Percentiles rank a stretch among this genome's conserved stretches.
Conservation (phyloP, 2,113 vertebrate species). For the Microtus oregoni region DNA sequence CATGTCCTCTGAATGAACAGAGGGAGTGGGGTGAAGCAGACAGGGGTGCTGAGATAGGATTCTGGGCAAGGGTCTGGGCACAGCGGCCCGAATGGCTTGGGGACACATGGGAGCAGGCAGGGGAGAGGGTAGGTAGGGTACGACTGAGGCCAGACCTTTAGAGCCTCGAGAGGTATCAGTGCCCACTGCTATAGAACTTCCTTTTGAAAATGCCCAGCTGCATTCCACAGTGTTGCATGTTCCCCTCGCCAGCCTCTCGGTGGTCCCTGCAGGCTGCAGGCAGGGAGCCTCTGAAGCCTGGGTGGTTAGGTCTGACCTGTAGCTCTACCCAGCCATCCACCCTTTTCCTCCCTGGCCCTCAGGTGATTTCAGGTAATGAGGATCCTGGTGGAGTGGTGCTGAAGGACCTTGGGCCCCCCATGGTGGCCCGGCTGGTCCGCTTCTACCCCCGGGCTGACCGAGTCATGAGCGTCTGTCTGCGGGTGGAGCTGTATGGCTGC, state of each 20-base stretch:
- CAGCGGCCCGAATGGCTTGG: neutral
- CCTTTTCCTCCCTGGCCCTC: neutral
- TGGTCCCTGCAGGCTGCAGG: neutral
- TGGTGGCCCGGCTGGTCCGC: conserved; percentile 93
- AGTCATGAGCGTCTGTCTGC: conserved; percentile 96
- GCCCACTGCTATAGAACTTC: neutral
- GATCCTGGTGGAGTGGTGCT: conserved; percentile 95
- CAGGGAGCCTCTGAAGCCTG: neutral
- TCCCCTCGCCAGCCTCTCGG: neutral
- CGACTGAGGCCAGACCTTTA: neutral
- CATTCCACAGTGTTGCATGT: too few relatives aligned
- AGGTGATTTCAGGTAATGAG: conserved; percentile 95
- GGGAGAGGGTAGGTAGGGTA: neutral
- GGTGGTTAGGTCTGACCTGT: neutral
- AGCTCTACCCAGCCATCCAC: neutral
- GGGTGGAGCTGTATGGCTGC: conserved; percentile 97
- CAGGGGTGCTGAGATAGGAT: neutral
- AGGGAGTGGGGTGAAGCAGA: neutral
- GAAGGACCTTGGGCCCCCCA: conserved; percentile 94
- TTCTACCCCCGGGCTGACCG: conserved; percentile 95
- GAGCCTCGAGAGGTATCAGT: neutral
- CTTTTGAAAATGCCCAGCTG: neutral
- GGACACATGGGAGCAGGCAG: neutral
- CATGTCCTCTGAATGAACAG: neutral
- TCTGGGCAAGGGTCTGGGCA: neutral